A percentile compares a stretch with the other conserved stretches of the same genome.
These are phyloP conservation scores for Dynastes maya DNA, from an alignment of 2,888 invertebrate genomes.

Conservation along the genomic window DNA sequence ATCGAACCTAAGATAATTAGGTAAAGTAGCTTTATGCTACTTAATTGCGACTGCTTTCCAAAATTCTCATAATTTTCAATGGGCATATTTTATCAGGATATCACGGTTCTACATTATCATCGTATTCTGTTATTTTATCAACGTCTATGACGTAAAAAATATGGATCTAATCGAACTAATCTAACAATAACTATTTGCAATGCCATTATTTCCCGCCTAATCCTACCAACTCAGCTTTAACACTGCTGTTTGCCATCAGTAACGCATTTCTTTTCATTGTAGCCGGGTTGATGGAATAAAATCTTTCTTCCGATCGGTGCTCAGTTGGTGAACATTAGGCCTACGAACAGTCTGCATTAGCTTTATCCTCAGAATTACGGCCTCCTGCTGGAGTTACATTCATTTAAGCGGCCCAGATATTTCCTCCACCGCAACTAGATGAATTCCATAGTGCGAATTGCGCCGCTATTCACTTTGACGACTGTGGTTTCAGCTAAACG, in stretches of 20 bases:
- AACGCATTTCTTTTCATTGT: slow-evolving; percentile 50
- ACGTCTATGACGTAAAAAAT: slow-evolving; percentile 10
- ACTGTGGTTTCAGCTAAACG: slow-evolving; percentile 60
- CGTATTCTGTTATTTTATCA: neutral
- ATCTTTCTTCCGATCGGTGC: slow-evolving; percentile 60
- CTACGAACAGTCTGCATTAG: slow-evolving; percentile 60
- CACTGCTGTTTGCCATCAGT: slow-evolving; percentile 38
- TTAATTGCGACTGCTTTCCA: too few relatives aligned
- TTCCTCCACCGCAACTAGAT: slow-evolving; percentile 56
- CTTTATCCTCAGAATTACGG: slow-evolving; percentile 62
- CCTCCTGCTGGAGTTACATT: slow-evolving; percentile 61
- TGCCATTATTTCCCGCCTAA: slow-evolving; percentile 31
- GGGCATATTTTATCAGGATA: too few relatives aligned
- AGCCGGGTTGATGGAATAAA: slow-evolving; percentile 53
- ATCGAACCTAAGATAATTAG: too few relatives aligned
- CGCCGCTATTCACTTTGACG: slow-evolving; percentile 58
- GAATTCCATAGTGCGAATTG: slow-evolving; percentile 55
- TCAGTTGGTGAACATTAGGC: slow-evolving; percentile 59
- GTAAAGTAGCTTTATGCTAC: too few relatives aligned
- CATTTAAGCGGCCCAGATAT: slow-evolving; percentile 58
- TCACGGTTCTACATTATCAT: too few relatives aligned
- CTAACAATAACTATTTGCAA: slow-evolving; percentile 36
- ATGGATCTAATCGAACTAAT: slow-evolving; percentile 30
- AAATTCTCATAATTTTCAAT: too few relatives aligned
- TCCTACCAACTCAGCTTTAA: slow-evolving; percentile 32